Percentiles rank a stretch among this genome's conserved stretches.
Conservation (phyloP, 2,888 invertebrate species). For the Kryphioiulus occultus region DNA sequence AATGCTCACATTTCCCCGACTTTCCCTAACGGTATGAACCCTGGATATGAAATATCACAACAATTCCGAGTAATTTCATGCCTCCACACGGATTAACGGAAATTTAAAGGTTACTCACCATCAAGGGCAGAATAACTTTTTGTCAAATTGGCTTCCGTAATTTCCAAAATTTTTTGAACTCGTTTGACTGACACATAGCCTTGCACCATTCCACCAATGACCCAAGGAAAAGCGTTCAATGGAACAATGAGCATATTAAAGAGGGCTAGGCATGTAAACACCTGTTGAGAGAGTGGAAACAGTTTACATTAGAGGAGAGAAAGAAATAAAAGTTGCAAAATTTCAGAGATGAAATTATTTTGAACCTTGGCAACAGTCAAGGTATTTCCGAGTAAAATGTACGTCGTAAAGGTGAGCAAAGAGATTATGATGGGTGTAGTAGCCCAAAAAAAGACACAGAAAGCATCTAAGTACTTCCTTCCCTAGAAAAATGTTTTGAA, state of each 20-base stretch:
- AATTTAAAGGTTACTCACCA: constrained; percentile 29
- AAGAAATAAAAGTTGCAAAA: background rate
- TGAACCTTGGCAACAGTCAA: constrained; percentile 84
- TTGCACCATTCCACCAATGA: constrained; percentile 93
- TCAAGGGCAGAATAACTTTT: constrained; percentile 67
- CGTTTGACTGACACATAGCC: constrained; percentile 93
- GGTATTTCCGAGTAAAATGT: constrained; percentile 77
- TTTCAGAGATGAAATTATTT: background rate
- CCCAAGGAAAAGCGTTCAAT: constrained; percentile 98
- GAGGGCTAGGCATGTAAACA: constrained; percentile 92
- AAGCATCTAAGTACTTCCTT: constrained; percentile 94
- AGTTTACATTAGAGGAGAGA: background rate
- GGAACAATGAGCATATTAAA: constrained; percentile 96
- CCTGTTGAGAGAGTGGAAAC: constrained; percentile 61
- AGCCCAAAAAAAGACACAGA: constrained; percentile 99
- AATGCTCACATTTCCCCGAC: too few relatives aligned
- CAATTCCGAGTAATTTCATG: too few relatives aligned
- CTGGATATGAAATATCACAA: too few relatives aligned
- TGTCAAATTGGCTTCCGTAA: constrained; percentile 67
- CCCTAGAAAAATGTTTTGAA: constrained; percentile 63
- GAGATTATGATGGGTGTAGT: constrained; percentile 93
- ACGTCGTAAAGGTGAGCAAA: constrained; percentile 81
- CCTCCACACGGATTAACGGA: background rate
- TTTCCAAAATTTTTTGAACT: constrained; percentile 76
- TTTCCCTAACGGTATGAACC: too few relatives aligned